These are phyloP conservation scores for Melanaphis sacchari DNA, from an alignment of 1,140 invertebrate genomes.

Conservation along the genomic window DNA sequence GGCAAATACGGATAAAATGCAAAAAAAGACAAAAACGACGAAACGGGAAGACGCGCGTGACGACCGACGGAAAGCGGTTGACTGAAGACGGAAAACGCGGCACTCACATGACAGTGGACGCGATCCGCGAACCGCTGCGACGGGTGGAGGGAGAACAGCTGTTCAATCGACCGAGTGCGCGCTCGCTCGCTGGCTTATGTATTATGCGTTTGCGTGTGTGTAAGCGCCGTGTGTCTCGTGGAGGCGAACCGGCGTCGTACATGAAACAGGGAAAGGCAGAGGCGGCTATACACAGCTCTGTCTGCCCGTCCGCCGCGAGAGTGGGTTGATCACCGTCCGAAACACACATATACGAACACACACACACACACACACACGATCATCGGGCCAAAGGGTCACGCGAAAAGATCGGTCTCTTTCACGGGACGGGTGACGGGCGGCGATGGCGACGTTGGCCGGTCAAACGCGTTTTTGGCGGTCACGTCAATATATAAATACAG, in stretches of 20 bases:
- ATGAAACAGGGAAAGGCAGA: neutral
- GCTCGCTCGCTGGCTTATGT: neutral
- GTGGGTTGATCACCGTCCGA: neutral
- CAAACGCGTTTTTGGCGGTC: neutral
- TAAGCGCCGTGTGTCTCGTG: neutral
- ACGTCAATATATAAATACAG: neutral
- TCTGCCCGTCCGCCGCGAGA: neutral
- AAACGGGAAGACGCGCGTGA: neutral
- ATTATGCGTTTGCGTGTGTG: neutral
- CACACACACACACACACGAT: neutral
- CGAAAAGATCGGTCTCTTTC: neutral
- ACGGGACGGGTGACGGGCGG: too few species aligned
- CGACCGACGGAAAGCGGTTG: neutral
- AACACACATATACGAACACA: neutral
- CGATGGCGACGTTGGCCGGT: neutral
- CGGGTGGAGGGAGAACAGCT: conserved; percentile 2
- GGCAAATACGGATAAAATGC: neutral
- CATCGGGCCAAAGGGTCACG: conserved; percentile 11
- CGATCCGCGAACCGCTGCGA: neutral
- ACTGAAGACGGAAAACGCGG: conserved; percentile 37
- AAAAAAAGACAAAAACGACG: neutral
- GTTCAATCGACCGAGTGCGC: conserved; percentile 34
- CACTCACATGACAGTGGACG: conserved; percentile 21
- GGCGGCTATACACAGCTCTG: neutral
- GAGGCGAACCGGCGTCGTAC: neutral